A percentile compares a stretch with the other conserved stretches of the same genome.
Conservation (phyloP, 2,113 vertebrate genomes). For the Plecotus auritus region DNA sequence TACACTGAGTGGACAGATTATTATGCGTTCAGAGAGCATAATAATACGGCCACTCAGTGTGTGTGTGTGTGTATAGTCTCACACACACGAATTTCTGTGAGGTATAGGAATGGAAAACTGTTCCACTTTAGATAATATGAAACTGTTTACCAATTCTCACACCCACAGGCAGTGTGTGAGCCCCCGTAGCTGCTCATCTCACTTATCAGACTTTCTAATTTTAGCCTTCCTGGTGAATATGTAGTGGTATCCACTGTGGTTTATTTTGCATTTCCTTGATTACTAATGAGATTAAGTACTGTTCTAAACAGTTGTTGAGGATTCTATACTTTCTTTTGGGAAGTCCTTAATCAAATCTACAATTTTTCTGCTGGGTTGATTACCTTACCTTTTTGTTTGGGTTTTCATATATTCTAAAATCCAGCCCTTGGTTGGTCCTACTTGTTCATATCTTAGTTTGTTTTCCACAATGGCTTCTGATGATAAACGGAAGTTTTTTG, state of each 20-base stretch:
- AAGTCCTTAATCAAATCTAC: background rate
- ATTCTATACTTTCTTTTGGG: background rate
- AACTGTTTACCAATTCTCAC: background rate
- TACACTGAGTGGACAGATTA: no score
- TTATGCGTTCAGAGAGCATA: no score
- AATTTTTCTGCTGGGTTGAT: background rate
- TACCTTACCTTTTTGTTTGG: background rate
- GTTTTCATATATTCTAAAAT: background rate
- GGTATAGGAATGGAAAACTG: background rate
- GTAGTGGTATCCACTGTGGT: background rate
- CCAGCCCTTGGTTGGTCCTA: background rate
- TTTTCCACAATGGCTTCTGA: background rate
- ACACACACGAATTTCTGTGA: rapidly evolving
- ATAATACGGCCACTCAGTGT: no score
- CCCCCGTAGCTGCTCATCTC: background rate
- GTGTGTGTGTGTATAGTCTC: no score
- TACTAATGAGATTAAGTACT: background rate
- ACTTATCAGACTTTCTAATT: background rate
- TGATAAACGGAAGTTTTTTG: background rate
- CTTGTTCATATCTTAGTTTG: background rate
- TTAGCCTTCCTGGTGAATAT: no score
- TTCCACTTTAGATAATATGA: background rate
- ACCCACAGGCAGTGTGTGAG: background rate
- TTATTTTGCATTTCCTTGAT: background rate
- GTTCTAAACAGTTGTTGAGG: background rate